A percentile compares a stretch with the other conserved stretches of the same genome.
phyloP scores from a whole-genome alignment of 2,888 invertebrate species.

The Pasiphila rectangulata region DNA sequence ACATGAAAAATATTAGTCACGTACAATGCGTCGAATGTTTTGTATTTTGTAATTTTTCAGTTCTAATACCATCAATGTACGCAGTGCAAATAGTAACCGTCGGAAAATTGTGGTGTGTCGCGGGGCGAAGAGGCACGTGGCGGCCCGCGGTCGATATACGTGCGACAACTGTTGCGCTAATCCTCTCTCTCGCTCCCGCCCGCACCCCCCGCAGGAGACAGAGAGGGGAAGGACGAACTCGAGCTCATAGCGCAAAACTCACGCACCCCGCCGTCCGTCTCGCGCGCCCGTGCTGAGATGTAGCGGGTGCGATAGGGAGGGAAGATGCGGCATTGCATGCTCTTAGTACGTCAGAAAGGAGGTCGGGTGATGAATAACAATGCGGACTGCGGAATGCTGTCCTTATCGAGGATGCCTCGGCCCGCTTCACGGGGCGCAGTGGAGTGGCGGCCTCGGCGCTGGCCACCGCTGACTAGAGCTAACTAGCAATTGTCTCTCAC shows the following conservation, averaged over 20 bases:
- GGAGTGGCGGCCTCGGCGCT: neutral
- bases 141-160: slow-evolving; percentile 65
- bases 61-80: slow-evolving; percentile 36
- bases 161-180: slow-evolving; percentile 76
- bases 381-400: slow-evolving; percentile 79
- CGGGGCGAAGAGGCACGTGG: slow-evolving; percentile 63
- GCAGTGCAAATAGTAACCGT: slow-evolving; percentile 31
- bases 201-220: slow-evolving; percentile 19
- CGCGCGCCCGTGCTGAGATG: slow-evolving; percentile 30
- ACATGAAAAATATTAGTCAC: slow-evolving; percentile 12
- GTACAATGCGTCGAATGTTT: slow-evolving; percentile 30
- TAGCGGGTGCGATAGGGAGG: slow-evolving; percentile 42
- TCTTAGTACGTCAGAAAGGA: slow-evolving; percentile 74
- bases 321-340: slow-evolving; percentile 73
- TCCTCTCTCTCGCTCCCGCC: slow-evolving; percentile 44
- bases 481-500: too few relatives aligned
- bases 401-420: slow-evolving; percentile 57
- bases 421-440: slow-evolving; percentile 28
- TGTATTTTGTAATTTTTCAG: neutral
- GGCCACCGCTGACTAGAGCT: too few relatives aligned
- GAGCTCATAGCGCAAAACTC: slow-evolving; percentile 68
- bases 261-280: slow-evolving; percentile 56
- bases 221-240: slow-evolving; percentile 55
- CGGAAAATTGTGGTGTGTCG: slow-evolving; percentile 41
- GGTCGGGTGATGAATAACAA: slow-evolving; percentile 78